These are phyloP conservation scores for Anneissia japonica DNA, from an alignment of 35 echinoderm and acorn worm genomes.

Conservation along the genomic window DNA sequence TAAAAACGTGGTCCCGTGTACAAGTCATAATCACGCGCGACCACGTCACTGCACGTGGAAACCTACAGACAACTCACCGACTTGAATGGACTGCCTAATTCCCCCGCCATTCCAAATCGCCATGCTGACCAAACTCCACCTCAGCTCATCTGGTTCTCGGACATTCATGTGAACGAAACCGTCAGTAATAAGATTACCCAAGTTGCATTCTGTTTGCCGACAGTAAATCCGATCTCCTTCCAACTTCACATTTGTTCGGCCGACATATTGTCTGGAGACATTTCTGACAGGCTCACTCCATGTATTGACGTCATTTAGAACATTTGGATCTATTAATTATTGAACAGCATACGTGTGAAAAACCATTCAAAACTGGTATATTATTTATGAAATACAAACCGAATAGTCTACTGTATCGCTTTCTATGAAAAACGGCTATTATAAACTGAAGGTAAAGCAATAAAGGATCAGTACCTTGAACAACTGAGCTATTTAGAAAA, in stretches of 20 bases:
- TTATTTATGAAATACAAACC: too few species aligned
- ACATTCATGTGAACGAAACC: conserved; percentile 38
- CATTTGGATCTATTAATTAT: conserved; percentile 32
- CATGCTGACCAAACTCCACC: conserved; percentile 54
- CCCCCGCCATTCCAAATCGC: conserved; percentile 46
- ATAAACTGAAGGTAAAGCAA: not conserved
- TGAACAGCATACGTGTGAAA: too few species aligned
- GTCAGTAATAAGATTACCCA: conserved; percentile 55
- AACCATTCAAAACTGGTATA: too few species aligned
- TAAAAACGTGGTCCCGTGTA: not conserved
- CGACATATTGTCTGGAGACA: conserved; percentile 25
- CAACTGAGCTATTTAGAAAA: conserved; percentile 43
- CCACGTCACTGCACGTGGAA: too few species aligned
- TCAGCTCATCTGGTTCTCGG: conserved; percentile 23
- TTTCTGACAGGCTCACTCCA: conserved; percentile 26
- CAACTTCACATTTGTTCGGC: conserved; percentile 33
- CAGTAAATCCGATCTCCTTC: conserved; percentile 27
- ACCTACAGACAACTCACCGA: conserved; percentile 26
- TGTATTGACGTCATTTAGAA: conserved; percentile 15
- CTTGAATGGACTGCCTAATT: conserved; percentile 31
- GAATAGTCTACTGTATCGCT: too few species aligned
- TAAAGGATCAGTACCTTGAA: conserved; percentile 42
- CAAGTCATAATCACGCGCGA: not conserved
- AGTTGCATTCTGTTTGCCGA: conserved; percentile 53
- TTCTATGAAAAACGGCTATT: not conserved